A percentile compares a stretch with the other conserved stretches of the same genome.
These are phyloP conservation scores for Cyclina sinensis DNA, from an alignment of 1,140 invertebrate species.

Conservation along the genomic window DNA sequence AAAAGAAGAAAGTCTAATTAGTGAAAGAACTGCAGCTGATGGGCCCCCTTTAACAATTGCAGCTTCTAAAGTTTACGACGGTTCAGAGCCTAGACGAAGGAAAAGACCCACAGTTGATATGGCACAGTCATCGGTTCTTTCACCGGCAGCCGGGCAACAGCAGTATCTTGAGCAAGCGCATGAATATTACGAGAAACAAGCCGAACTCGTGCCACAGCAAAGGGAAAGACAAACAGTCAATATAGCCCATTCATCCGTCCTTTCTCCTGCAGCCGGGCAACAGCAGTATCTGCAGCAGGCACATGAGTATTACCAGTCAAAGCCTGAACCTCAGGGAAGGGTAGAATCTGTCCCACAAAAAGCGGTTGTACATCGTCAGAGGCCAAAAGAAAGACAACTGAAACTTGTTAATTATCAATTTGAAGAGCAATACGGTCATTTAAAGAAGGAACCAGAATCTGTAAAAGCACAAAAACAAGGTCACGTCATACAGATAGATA, in stretches of 20 bases:
- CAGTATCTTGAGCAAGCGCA: conserved; percentile 55
- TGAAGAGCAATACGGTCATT: conserved; percentile 40
- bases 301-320: conserved; percentile 39
- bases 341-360: neutral
- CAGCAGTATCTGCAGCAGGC: conserved; percentile 62
- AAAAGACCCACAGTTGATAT: conserved; percentile 35
- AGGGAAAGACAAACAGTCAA: neutral
- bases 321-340: neutral
- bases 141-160: conserved; percentile 55
- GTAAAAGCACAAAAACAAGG: neutral
- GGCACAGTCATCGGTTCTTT: conserved; percentile 37
- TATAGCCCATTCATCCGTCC: conserved; percentile 44
- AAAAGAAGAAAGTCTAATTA: neutral
- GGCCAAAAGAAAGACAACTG: conserved; percentile 1
- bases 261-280: conserved; percentile 57
- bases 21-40: neutral
- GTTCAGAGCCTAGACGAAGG: neutral
- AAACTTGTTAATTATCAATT: conserved; percentile 52
- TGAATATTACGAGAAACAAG: conserved; percentile 13
- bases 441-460: neutral
- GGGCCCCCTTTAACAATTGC: neutral
- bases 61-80: conserved; percentile 33
- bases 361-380: neutral
- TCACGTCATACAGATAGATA: neutral
- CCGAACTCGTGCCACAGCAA: neutral